These are phyloP conservation scores for Cremastinae sp. DNA, from an alignment of 2,888 invertebrate genomes.

Conservation along the genomic window DNA sequence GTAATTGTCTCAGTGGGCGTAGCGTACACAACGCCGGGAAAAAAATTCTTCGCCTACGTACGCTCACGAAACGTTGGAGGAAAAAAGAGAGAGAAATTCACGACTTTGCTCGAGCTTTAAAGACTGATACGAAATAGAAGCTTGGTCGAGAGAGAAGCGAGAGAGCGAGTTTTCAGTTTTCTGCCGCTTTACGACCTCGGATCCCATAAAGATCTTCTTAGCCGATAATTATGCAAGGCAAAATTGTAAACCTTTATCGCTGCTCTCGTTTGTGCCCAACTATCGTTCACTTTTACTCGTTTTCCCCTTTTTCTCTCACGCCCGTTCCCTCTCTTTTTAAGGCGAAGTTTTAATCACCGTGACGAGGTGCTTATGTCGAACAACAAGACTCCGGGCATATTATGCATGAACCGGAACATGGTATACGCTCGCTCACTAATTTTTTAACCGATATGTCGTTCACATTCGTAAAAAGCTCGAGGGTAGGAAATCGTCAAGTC, in stretches of 20 bases:
- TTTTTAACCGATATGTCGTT: slow-evolving; percentile 32
- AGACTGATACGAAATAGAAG: slow-evolving; percentile 28
- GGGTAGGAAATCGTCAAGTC: slow-evolving; percentile 5
- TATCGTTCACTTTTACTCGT: slow-evolving; percentile 44
- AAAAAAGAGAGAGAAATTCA: slow-evolving; percentile 29
- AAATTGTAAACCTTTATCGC: slow-evolving; percentile 70
- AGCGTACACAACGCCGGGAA: background rate
- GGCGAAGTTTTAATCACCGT: slow-evolving; percentile 64
- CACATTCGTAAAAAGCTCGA: slow-evolving; percentile 20
- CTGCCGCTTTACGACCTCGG: slow-evolving; percentile 68
- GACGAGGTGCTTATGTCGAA: slow-evolving; percentile 29
- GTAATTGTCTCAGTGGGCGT: slow-evolving; percentile 22
- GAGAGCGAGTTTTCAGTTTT: slow-evolving; percentile 65
- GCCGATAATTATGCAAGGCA: slow-evolving; percentile 71
- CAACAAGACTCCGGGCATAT: slow-evolving; percentile 33
- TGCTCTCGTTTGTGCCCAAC: slow-evolving; percentile 39
- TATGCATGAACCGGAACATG: slow-evolving; percentile 14
- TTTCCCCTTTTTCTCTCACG: slow-evolving; percentile 60
- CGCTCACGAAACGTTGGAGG: slow-evolving; percentile 5
- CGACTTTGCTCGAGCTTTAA: slow-evolving; percentile 45
- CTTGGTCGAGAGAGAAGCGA: slow-evolving; percentile 42
- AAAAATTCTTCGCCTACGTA: slow-evolving; percentile 26
- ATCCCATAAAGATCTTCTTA: slow-evolving; percentile 71
- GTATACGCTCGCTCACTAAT: slow-evolving; percentile 29
- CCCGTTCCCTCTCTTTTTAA: slow-evolving; percentile 39